Evolutionary conservation across 2,888 invertebrate species (phyloP), one percentile per base, ranked within the genome.

Genomic region (Mesochorus sp.): DNA sequence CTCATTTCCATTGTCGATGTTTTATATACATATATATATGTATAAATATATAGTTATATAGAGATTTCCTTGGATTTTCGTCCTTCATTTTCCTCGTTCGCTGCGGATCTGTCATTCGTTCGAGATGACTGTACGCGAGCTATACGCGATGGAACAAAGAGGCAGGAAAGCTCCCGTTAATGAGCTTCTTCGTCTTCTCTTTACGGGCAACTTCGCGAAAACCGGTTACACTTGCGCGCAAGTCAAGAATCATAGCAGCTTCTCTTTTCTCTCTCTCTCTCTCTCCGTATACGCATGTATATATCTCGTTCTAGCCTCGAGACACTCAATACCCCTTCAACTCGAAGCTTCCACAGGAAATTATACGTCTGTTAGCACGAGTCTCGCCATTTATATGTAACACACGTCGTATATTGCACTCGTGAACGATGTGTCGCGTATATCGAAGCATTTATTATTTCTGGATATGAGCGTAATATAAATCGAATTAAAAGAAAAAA

Each of bases 101-200:
- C 49, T 34, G 17, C 24, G 14, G 39, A 57, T 67, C 66, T 39
- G n/a, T 42, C 59, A 42, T 39, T 49, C 55, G 62, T 51, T 64
- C 42, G 19, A 66, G 51, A 21, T 24, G 42, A 2, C 53, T n/a
- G n/a, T n/a, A n/a, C n/a, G n/a, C n/a, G n/a, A 37, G 59, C 79
- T 42, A 53, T 31, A 28, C 44, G 34, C 6, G 17, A 19, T 37
- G 14, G 39, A 49, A 49, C 47, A 67, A 37, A 39, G 31, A 31
- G 61, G 59, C 55, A 84, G 84, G 82, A 89, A 90, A 89, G 88
- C 88, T 88, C 85, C 81, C 84, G 88, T 88, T 90, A 90, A 90
- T 90, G 89, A 90, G 90, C 90, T 89, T 90, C 88, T 90, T 90
- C 88, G 87, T 66, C 57, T 88, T 85, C 88, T 87, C 24, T n/a